Base-by-base conservation (phyloP, 2,797 vertebrate genomes). In the Propithecus deckenii region DNA sequence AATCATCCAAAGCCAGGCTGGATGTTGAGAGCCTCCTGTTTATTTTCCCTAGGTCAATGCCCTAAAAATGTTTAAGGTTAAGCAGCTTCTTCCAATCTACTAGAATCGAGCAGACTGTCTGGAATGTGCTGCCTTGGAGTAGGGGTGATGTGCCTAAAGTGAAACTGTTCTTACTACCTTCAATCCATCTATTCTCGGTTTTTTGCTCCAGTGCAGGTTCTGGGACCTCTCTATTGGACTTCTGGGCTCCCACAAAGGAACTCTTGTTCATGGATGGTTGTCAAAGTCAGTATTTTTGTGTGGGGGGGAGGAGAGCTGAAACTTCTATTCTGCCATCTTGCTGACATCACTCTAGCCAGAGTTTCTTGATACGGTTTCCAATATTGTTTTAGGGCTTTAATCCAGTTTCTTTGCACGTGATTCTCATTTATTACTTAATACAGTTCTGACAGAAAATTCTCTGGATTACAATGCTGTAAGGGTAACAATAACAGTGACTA, bases 371-470 rank as follows among this genome's bases (percentile, higher is more conserved):
- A 67, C 28, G 50, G 69, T 80, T 83, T 43, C 3, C 18, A 67
- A 89, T 59, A 52, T 61, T 14, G 72, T 38, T 80, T 67, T 38
- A 69, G 20, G 17, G 14, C 43, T 80, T 15, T 10, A n/a, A 5
- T 59, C 8, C 32, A 80, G 11, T 65, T 85, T 67, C 46, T 89
- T 57, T 85, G 75, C 4, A 80, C 35, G 23, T 86, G 52, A 79
- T 76, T 86, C 35, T 89, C 50, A 76, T 69, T 80, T 94, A 80
- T 76, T 76, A 20, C 38, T 71, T 69, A 43, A 17, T n/a, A 18
- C 3, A n/a, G 30, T 76, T 86, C 76, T 92, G 78, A 85, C 14
- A 84, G 35, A 65, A 65, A 4, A 5, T 88, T 79, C 32, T 86
- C 74, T 67, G 85, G 75, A 75, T 69, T 28, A 80, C 17, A 86